Evolutionary conservation across 2,888 invertebrate genomes (phyloP), one percentile per base, ranked within the genome.

Genomic region (Proisotoma minuta): DNA sequence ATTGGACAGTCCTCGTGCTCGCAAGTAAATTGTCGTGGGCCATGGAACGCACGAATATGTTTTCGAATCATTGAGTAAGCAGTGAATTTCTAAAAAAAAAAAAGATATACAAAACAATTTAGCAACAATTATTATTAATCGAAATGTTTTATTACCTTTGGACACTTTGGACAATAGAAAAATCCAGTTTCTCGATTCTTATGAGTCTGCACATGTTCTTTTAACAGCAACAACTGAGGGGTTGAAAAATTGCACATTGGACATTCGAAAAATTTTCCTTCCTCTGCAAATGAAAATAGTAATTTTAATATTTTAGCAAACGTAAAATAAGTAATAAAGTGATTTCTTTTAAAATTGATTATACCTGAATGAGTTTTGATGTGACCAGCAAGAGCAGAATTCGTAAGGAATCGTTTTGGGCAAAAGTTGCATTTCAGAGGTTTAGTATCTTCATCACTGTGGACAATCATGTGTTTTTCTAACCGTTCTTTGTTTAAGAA

Each of bases 1-100:
- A 86, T 87, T 4, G 81, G 79, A 76, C 89, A 89, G 69, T 84
- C 81, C 28, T 82, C n/a, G n/a, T n/a, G n/a, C n/a, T n/a, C 81
- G 77, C 89, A 90, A 18, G 81, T 80, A 76, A 84, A 85, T 70
- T 84, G 84, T 27, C 83, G 80, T 60, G 85, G 85, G 57, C 85
- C 84, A 77, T 89, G 89, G 76, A 87, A 86, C 8, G 85, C 84
- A 67, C 85, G 80, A 69, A 89, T 86, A 76, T 89, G 89, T 75
- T 88, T 88, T 29, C 87, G 82, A 61, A 87, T 83, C 39, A 84
- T 81, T 59, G 83, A 83, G 77, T 88, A 89, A 73, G 86, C 85
- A 26, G 24, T 27, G 23, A n/a, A n/a, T 18, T n/a, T 39, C 15
- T 52, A 1, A 40, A 23, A 20, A 68, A 73, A 64, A 68, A 69